Conservation (phyloP, 2,888 invertebrate species). For the Temnothorax rugatulus region DNA sequence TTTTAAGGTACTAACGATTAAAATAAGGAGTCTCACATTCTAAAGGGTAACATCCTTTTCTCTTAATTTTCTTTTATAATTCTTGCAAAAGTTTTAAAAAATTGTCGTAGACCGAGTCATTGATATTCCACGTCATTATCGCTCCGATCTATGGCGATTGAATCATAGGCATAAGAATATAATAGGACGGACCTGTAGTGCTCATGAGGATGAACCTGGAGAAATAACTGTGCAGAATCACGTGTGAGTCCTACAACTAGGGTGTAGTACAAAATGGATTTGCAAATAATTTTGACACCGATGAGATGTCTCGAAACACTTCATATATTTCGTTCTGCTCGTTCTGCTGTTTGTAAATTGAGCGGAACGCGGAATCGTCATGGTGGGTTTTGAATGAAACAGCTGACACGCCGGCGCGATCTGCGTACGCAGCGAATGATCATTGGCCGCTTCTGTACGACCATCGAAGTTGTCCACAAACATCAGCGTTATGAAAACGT, state of each 20-base stretch:
- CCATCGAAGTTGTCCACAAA: conserved; percentile 17
- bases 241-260: neutral
- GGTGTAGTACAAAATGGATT: neutral
- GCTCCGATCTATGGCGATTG: neutral
- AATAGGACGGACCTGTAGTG: neutral
- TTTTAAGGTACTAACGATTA: neutral
- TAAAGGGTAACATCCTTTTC: neutral
- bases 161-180: no score
- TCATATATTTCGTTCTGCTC: neutral
- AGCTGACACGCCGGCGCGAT: conserved; percentile 17
- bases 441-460: conserved; percentile 24
- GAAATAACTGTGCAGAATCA: neutral
- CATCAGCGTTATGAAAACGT: neutral
- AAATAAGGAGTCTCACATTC: neutral
- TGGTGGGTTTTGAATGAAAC: conserved; percentile 43
- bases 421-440: conserved; percentile 18
- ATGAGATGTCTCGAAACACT: neutral
- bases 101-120: neutral
- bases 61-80: neutral
- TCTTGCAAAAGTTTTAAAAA: neutral
- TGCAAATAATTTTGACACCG: neutral
- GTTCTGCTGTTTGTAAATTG: neutral
- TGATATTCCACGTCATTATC: neutral
- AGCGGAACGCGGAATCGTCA: neutral
- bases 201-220: neutral